phyloP scores from a whole-genome alignment of 1,140 invertebrate genomes.

The Drosophila pallidifrons region DNA sequence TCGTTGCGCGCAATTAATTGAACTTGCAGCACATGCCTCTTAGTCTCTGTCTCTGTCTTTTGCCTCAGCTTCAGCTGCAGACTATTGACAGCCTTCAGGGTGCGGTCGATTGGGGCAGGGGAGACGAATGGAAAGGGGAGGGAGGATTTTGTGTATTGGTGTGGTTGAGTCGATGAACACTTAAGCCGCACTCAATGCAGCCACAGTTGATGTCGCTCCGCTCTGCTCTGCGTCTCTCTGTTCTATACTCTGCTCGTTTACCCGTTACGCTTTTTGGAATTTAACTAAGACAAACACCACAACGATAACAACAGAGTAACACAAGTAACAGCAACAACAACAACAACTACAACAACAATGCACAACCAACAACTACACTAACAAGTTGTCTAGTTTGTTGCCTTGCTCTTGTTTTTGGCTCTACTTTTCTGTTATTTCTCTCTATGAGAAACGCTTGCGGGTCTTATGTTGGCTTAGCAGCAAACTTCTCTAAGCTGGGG shows the following conservation, averaged over 20 bases:
- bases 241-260: conserved; percentile 50
- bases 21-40: conserved; percentile 72
- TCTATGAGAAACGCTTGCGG: conserved; percentile 78
- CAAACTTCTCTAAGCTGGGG: conserved; percentile 76
- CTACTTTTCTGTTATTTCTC: conserved; percentile 50
- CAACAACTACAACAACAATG: conserved; percentile 30
- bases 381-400: conserved; percentile 74
- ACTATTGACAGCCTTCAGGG: conserved; percentile 73
- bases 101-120: conserved; percentile 12
- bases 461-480: conserved; percentile 81
- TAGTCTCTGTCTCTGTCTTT: conserved; percentile 27
- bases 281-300: conserved; percentile 81
- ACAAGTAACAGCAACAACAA: conserved; percentile 57
- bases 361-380: conserved; percentile 53
- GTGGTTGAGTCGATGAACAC: conserved; percentile 82
- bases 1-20: conserved; percentile 84
- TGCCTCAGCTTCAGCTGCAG: conserved; percentile 40
- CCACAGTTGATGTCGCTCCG: conserved; percentile 54
- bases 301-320: conserved; percentile 76
- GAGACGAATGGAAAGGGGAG: too few relatives aligned
- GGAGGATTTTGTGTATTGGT: conserved; percentile 41
- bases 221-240: neutral
- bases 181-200: conserved; percentile 81
- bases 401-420: conserved; percentile 45
- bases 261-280: conserved; percentile 79